Conservation (phyloP, 2,888 invertebrate genomes). For the Noctua pronuba region DNA sequence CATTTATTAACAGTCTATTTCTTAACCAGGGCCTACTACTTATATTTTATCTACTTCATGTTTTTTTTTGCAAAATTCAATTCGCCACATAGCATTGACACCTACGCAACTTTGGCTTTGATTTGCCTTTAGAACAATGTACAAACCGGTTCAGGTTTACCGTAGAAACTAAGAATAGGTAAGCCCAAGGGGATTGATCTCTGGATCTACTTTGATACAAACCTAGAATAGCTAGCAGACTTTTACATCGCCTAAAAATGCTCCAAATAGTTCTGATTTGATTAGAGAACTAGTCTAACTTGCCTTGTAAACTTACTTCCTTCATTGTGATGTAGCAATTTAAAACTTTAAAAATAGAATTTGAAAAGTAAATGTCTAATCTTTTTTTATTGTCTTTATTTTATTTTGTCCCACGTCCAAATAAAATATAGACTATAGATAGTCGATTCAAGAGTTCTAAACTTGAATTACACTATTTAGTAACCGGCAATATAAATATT, state of each 20-base stretch:
- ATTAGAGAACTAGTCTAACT: not conserved
- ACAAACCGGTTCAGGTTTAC: slow-evolving; percentile 35
- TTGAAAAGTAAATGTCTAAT: not conserved
- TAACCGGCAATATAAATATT: slow-evolving; percentile 5
- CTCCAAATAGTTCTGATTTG: not conserved
- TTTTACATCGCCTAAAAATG: not conserved
- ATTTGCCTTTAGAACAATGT: slow-evolving; percentile 34
- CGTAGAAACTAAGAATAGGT: not conserved
- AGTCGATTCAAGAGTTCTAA: not conserved
- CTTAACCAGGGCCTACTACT: too few relatives aligned
- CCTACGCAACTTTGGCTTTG: not conserved
- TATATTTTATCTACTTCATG: not conserved
- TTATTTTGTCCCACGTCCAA: not conserved
- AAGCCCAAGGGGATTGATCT: slow-evolving; percentile 32
- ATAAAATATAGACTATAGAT: too few relatives aligned
- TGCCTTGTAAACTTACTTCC: not conserved
- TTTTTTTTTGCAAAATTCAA: not conserved
- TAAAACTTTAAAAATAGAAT: not conserved
- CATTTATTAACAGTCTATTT: not conserved
- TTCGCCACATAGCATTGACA: not conserved
- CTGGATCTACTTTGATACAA: slow-evolving; percentile 1
- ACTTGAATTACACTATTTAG: not conserved
- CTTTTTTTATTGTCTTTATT: not conserved
- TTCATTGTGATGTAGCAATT: not conserved
- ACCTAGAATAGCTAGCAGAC: not conserved